Percentiles rank a stretch among this genome's conserved stretches.
Conservation (phyloP, 2,797 vertebrate species). For the Onychomys arenicola region DNA sequence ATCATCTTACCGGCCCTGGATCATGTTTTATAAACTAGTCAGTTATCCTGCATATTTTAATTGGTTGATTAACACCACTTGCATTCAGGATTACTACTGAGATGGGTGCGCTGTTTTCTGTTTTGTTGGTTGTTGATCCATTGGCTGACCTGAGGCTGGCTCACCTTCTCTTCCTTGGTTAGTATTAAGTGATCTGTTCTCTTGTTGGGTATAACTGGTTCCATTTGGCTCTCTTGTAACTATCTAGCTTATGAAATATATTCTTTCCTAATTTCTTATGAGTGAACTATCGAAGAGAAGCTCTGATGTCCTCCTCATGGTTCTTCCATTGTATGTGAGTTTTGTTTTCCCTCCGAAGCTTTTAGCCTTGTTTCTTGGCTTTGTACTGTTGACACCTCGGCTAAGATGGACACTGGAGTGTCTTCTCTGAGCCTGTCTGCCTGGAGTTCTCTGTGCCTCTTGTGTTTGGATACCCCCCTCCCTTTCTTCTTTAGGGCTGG, state of each 20-base stretch:
- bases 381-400: not conserved
- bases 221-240: not conserved
- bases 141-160: not conserved
- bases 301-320: not conserved
- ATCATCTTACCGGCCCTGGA: not conserved
- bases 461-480: no score
- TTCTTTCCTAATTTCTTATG: not conserved
- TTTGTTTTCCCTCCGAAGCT: not conserved
- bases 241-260: not conserved
- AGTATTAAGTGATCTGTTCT: not conserved
- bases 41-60: not conserved
- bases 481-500: not conserved
- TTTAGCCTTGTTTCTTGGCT: not conserved
- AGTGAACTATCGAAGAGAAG: not conserved
- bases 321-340: not conserved
- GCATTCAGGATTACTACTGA: not conserved
- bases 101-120: not conserved
- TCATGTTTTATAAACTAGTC: not conserved
- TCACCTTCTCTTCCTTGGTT: not conserved
- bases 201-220: not conserved
- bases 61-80: not conserved
- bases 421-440: not conserved
- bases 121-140: not conserved
- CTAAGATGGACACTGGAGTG: no score
- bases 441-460: not conserved